Evolutionary conservation across 1,140 invertebrate genomes (phyloP).

Genomic region (Lasioglossum albipes): DNA sequence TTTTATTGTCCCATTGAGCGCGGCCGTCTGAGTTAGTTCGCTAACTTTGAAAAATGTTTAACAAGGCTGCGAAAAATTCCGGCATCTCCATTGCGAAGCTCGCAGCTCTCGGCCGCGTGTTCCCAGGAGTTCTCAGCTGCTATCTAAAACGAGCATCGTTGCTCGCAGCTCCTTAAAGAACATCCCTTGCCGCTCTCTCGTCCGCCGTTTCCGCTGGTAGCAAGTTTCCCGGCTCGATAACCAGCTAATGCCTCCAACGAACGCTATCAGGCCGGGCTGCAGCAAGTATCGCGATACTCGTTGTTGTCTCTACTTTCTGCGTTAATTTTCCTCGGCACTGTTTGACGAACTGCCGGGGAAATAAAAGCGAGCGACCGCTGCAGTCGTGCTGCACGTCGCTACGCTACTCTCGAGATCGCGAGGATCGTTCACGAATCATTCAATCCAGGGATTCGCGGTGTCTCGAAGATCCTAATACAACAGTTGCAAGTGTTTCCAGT

Average conservation of each 20-base stretch:
- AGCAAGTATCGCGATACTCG: not conserved
- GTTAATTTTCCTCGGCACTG: no score
- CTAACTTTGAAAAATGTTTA: no score
- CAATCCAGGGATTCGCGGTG: not conserved
- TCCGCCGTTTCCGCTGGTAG: no score
- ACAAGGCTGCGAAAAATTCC: no score
- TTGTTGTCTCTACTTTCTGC: not conserved
- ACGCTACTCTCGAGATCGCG: not conserved
- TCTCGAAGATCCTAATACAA: not conserved
- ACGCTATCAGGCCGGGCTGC: not conserved
- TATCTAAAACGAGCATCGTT: constrained; percentile 10
- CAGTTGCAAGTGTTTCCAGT: not conserved
- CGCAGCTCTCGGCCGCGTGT: no score
- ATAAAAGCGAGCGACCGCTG: no score
- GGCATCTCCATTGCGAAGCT: no score
- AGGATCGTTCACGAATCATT: not conserved
- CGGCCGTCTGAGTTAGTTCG: no score
- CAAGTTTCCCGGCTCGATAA: constrained; percentile 1
- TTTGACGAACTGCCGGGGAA: no score
- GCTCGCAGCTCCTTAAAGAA: not conserved
- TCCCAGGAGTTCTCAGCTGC: not conserved
- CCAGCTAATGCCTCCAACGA: constrained; percentile 15
- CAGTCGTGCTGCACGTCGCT: no score
- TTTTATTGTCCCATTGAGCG: no score
- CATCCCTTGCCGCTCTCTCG: not conserved